Percentiles rank a stretch among this genome's conserved stretches.
Conservation (phyloP, 2,797 vertebrate species). For the Sparus aurata region DNA sequence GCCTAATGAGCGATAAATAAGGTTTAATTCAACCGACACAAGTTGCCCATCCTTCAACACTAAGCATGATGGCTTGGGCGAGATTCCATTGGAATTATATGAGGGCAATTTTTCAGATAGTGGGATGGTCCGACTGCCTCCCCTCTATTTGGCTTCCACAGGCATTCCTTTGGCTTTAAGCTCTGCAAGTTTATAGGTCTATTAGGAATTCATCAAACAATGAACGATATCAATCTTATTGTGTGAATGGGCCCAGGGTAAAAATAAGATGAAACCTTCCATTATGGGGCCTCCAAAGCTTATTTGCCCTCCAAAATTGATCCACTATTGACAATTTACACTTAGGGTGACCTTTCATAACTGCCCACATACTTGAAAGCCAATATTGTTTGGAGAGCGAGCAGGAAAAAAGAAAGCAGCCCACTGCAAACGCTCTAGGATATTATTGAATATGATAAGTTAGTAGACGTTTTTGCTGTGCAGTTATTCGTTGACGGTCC, state of each 20-base stretch:
- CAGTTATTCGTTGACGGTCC: slow-evolving; percentile 53
- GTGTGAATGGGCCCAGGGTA: slow-evolving; percentile 82
- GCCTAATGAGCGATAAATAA: slow-evolving; percentile 83
- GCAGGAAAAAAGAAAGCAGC: slow-evolving; percentile 64
- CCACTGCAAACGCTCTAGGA: slow-evolving; percentile 65
- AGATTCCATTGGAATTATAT: slow-evolving; percentile 85
- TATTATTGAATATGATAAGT: slow-evolving; percentile 75
- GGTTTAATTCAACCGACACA: slow-evolving; percentile 80
- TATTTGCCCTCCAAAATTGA: slow-evolving; percentile 85
- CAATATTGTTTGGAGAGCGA: slow-evolving; percentile 77
- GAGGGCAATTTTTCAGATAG: slow-evolving; percentile 84
- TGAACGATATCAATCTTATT: slow-evolving; percentile 83
- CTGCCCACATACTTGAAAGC: slow-evolving; percentile 82
- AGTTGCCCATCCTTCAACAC: slow-evolving; percentile 81
- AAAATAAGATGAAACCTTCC: slow-evolving; percentile 86
- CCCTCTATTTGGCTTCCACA: slow-evolving; percentile 74
- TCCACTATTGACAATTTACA: slow-evolving; percentile 87
- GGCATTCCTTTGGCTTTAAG: slow-evolving; percentile 81
- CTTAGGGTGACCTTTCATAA: slow-evolving; percentile 85
- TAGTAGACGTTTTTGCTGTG: slow-evolving; percentile 53
- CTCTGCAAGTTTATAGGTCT: slow-evolving; percentile 85
- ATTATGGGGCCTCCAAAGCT: slow-evolving; percentile 84
- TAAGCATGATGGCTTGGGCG: slow-evolving; percentile 78
- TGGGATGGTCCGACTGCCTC: slow-evolving; percentile 73
- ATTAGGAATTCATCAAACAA: slow-evolving; percentile 87